Conservation (phyloP, 2,113 vertebrate species). For the Rynchops niger region DNA sequence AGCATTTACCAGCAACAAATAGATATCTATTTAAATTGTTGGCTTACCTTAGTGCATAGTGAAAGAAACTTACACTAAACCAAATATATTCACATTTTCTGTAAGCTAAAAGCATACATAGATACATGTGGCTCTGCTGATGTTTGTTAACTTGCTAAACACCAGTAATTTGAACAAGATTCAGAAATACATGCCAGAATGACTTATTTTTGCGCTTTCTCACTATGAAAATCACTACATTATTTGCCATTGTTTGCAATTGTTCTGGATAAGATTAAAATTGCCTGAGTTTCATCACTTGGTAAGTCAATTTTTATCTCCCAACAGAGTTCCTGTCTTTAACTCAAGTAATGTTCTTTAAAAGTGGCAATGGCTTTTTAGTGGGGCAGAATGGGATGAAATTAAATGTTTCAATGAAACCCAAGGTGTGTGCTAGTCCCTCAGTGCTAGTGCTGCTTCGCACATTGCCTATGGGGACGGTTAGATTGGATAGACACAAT, state of each 20-base stretch:
- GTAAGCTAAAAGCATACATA: background rate
- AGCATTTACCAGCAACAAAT: background rate
- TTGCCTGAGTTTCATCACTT: background rate
- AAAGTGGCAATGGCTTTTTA: background rate
- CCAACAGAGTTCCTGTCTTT: background rate
- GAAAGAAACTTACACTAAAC: background rate
- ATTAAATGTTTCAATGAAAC: slow-evolving; percentile 9
- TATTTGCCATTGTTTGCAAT: background rate
- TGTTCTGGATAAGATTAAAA: background rate
- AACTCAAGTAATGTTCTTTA: background rate
- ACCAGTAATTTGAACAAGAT: background rate
- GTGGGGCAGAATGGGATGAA: background rate
- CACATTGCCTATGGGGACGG: background rate
- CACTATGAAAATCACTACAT: background rate
- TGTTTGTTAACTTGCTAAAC: background rate
- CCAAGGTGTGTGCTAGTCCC: background rate
- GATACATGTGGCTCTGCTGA: background rate
- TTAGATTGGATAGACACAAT: background rate
- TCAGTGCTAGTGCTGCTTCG: background rate
- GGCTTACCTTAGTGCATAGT: background rate
- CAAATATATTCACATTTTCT: background rate
- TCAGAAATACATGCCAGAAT: background rate
- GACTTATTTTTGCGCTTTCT: background rate
- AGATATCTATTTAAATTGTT: background rate
- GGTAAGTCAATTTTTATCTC: background rate